These are phyloP conservation scores for Vimba vimba DNA, from an alignment of 2,113 vertebrate genomes.

Conservation along the genomic window DNA sequence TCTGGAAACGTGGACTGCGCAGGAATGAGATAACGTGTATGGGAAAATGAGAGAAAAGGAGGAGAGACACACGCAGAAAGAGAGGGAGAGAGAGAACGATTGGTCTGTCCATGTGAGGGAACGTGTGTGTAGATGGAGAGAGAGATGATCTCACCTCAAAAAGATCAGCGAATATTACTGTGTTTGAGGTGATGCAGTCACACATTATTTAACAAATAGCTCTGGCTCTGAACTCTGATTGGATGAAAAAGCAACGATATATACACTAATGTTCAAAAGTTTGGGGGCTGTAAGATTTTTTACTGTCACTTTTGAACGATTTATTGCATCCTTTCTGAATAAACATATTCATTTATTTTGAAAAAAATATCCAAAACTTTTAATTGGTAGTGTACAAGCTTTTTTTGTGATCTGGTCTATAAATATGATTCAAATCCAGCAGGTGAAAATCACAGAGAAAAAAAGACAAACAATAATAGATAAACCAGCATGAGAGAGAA, in stretches of 20 bases:
- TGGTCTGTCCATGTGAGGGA: slow-evolving; percentile 66
- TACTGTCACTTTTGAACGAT: background rate
- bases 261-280: background rate
- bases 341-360: background rate
- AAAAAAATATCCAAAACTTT: too few species aligned
- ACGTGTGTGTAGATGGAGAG: slow-evolving; percentile 19
- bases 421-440: background rate
- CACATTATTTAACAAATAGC: background rate
- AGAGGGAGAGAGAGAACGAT: slow-evolving; percentile 57
- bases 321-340: background rate
- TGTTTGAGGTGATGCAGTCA: background rate
- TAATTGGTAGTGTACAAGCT: too few species aligned
- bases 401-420: too few species aligned
- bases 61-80: slow-evolving; percentile 46
- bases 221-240: background rate
- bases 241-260: background rate
- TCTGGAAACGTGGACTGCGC: slow-evolving; percentile 4
- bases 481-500: background rate
- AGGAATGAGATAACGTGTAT: slow-evolving; percentile 29
- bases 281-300: background rate
- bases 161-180: background rate
- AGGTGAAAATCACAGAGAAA: background rate
- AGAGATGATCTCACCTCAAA: slow-evolving; percentile 2
- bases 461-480: background rate
- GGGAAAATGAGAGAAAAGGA: slow-evolving; percentile 27